Conservation (phyloP, 2,797 vertebrate genomes). For the Todus mexicanus region DNA sequence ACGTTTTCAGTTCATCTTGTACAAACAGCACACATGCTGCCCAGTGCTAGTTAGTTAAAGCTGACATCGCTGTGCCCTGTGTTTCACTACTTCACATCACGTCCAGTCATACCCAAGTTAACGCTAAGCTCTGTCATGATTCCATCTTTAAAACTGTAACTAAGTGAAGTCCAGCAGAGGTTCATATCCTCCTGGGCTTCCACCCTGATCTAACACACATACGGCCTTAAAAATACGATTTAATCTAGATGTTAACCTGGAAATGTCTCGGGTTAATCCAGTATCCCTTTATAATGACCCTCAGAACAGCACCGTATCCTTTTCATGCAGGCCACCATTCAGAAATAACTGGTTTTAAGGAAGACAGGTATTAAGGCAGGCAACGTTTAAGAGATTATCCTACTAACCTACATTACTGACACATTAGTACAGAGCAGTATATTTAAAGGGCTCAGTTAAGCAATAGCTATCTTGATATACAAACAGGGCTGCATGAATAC, state of each 20-base stretch:
- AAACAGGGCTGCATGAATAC: background rate
- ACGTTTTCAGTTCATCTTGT: background rate
- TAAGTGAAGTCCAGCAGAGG: background rate
- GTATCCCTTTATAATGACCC: background rate
- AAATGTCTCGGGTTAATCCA: background rate
- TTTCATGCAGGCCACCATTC: background rate
- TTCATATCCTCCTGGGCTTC: background rate
- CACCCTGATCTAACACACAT: background rate
- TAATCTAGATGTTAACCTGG: background rate
- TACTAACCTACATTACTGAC: constrained; percentile 52
- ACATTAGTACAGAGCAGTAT: background rate
- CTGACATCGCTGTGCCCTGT: rapidly evolving
- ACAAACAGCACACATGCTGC: background rate
- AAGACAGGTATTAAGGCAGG: background rate
- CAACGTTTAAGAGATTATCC: constrained; percentile 3
- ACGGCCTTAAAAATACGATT: background rate
- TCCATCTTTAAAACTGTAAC: background rate
- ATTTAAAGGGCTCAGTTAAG: background rate
- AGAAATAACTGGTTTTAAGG: constrained; percentile 3
- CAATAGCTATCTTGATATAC: constrained; percentile 9
- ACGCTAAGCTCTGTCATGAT: background rate
- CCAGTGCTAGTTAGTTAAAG: background rate
- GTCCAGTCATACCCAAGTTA: background rate
- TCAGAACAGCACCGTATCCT: background rate
- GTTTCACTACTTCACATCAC: background rate